phyloP scores from a whole-genome alignment of 2,113 vertebrate genomes.

The Ammospiza caudacuta region DNA sequence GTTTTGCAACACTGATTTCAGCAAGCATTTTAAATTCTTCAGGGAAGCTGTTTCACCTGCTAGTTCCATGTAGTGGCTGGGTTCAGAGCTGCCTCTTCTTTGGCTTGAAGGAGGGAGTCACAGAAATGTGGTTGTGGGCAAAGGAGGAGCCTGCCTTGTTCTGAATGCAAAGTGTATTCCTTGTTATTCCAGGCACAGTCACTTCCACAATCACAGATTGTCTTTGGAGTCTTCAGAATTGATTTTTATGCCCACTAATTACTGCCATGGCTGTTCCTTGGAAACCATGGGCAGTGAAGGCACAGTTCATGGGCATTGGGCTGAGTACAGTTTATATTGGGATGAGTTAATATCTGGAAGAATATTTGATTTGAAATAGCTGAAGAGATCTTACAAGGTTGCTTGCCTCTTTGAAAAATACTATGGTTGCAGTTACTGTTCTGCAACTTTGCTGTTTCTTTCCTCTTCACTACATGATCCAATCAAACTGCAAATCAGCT shows the following conservation, averaged over 20 bases:
- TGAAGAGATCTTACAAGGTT: not conserved
- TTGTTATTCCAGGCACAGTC: not conserved
- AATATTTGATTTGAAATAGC: not conserved
- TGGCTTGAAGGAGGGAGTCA: rapidly evolving
- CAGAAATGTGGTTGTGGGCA: not conserved
- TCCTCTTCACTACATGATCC: not conserved
- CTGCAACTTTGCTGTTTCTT: not conserved
- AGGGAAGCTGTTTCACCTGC: not conserved
- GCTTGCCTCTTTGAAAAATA: not conserved
- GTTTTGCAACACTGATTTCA: not conserved
- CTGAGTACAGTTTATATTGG: not conserved
- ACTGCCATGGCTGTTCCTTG: not conserved
- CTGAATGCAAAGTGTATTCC: not conserved
- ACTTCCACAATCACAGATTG: not conserved
- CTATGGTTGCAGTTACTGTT: not conserved
- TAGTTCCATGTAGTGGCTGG: rapidly evolving
- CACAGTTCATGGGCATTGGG: not conserved
- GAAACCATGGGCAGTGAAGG: not conserved
- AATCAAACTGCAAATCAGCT: not conserved
- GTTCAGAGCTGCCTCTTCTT: not conserved
- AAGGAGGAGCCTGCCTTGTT: not conserved
- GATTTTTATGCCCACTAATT: conserved; percentile 36
- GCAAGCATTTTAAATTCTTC: not conserved
- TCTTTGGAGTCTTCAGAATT: conserved; percentile 10
- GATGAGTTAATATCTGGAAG: not conserved